Evolutionary conservation across 2,797 vertebrate genomes (phyloP).

Genomic region (Prionace glauca): DNA sequence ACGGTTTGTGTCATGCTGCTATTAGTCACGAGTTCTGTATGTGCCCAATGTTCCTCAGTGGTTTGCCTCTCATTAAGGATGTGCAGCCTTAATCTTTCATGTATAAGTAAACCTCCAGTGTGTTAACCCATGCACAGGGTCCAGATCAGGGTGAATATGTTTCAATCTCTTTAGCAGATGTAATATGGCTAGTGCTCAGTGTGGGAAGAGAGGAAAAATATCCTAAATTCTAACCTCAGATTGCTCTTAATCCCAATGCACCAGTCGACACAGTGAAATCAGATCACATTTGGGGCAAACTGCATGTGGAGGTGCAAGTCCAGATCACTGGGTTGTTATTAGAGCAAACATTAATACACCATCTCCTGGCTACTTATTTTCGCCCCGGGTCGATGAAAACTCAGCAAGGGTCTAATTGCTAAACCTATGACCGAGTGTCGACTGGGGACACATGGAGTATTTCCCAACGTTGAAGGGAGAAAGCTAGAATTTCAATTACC

Average conservation of each 20-base stretch:
- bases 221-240: too few species aligned
- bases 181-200: background rate
- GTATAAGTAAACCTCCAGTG: conserved; percentile 2
- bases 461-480: background rate
- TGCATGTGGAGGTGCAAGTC: background rate
- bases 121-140: background rate
- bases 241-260: background rate
- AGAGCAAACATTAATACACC: background rate
- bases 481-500: background rate
- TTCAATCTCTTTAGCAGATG: conserved; percentile 29
- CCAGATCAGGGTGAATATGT: background rate
- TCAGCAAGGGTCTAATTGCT: too few species aligned
- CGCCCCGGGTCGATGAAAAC: background rate
- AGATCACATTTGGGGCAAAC: background rate
- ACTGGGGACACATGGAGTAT: background rate
- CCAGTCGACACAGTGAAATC: conserved; percentile 3
- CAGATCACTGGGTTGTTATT: background rate
- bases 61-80: conserved; percentile 2
- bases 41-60: background rate
- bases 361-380: background rate
- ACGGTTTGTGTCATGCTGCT: background rate
- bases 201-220: background rate
- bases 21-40: background rate
- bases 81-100: background rate
- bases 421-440: background rate